Percentiles rank a stretch among this genome's conserved stretches.
These are phyloP conservation scores for Lasioglossum marginatum DNA, from an alignment of 2,888 invertebrate species.

Conservation along the genomic window DNA sequence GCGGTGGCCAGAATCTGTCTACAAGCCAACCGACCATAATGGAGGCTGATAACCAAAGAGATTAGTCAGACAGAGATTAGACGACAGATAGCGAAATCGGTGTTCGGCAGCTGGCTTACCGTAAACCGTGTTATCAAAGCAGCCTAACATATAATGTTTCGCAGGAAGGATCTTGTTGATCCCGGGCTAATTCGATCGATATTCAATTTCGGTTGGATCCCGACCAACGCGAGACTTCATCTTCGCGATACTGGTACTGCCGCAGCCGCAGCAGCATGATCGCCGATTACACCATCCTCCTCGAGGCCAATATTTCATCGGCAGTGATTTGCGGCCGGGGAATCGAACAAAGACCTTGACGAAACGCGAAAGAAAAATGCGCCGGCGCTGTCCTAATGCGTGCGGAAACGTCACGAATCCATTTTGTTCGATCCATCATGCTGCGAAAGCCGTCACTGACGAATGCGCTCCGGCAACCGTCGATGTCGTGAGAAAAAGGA, in stretches of 20 bases:
- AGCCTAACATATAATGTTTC: constrained; percentile 45
- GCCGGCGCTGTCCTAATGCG: constrained; percentile 45
- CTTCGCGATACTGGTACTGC: not conserved
- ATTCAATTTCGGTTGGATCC: constrained; percentile 50
- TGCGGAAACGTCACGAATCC: constrained; percentile 64
- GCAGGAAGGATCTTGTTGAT: constrained; percentile 47
- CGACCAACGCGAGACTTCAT: constrained; percentile 19
- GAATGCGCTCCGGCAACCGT: constrained; percentile 31
- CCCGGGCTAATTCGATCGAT: constrained; percentile 53
- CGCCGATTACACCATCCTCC: constrained; percentile 16
- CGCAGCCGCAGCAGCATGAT: not conserved
- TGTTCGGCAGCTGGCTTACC: constrained; percentile 55
- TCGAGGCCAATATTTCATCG: constrained; percentile 35
- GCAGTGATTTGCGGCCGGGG: constrained; percentile 37
- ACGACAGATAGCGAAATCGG: constrained; percentile 58
- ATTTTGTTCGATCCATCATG: constrained; percentile 70
- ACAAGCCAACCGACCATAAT: constrained; percentile 55
- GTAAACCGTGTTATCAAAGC: constrained; percentile 56
- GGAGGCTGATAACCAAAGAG: constrained; percentile 57
- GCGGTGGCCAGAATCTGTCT: constrained; percentile 44
- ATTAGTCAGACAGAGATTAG: constrained; percentile 63
- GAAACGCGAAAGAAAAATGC: constrained; percentile 50
- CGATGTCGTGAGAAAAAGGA: constrained; percentile 30
- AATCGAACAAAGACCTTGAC: constrained; percentile 51
- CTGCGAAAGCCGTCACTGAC: constrained; percentile 42